Conservation (phyloP, 1,140 invertebrate species). For the Meteorus sp. region DNA sequence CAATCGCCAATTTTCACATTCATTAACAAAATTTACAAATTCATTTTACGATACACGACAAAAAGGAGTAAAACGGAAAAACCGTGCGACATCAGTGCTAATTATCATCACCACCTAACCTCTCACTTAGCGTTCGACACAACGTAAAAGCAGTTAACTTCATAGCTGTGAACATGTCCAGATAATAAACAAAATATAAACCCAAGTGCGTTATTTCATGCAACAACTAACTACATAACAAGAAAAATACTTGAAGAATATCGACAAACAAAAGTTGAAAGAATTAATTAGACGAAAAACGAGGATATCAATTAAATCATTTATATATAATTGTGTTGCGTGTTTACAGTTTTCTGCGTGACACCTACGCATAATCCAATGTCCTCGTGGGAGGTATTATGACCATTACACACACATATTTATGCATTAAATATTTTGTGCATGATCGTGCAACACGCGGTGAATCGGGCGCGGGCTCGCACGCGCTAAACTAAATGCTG, state of each 20-base stretch:
- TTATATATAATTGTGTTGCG: not conserved
- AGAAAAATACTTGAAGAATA: not conserved
- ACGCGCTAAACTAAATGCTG: slow-evolving; percentile 48
- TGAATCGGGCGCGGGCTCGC: slow-evolving; percentile 7
- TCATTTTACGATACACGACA: too few relatives aligned
- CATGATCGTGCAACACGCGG: slow-evolving; percentile 18
- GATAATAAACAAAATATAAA: not conserved
- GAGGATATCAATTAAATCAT: not conserved
- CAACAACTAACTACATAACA: too few relatives aligned
- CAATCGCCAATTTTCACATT: too few relatives aligned
- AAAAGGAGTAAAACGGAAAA: too few relatives aligned
- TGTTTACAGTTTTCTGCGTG: not conserved
- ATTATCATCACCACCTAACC: slow-evolving; percentile 43
- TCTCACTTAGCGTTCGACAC: slow-evolving; percentile 36
- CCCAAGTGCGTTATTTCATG: not conserved
- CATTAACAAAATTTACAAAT: too few relatives aligned
- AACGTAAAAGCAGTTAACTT: too few relatives aligned
- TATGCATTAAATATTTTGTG: slow-evolving; percentile 26
- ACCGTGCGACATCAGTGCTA: slow-evolving; percentile 35
- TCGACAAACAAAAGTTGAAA: not conserved
- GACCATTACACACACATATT: slow-evolving; percentile 38
- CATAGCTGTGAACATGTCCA: not conserved
- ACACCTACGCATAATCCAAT: slow-evolving; percentile 14
- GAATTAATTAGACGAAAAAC: not conserved
- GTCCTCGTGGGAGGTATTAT: slow-evolving; percentile 45